Conservation (phyloP, 2,797 vertebrate genomes). For the Tolypeutes matacus region DNA sequence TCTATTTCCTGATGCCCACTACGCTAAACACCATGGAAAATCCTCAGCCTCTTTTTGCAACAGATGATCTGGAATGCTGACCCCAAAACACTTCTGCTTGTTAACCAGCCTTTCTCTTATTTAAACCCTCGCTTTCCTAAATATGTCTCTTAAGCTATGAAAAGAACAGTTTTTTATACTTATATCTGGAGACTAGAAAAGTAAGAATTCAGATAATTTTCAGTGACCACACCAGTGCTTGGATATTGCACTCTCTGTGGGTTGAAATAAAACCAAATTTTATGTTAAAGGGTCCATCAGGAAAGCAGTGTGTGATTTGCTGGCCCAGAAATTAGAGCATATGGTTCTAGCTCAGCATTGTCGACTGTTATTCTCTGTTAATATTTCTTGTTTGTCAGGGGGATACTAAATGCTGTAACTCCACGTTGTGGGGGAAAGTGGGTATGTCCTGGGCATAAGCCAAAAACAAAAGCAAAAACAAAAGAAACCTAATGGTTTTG, state of each 20-base stretch:
- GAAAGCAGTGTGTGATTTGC: not conserved
- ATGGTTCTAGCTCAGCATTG: not conserved
- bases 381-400: not conserved
- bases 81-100: not conserved
- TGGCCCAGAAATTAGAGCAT: not conserved
- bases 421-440: not conserved
- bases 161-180: not conserved
- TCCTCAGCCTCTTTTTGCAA: not conserved
- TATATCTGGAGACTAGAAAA: not conserved
- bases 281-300: conserved; percentile 15
- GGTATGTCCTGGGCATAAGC: not conserved
- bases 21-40: not conserved
- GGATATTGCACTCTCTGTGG: not conserved
- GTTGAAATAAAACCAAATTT: not conserved
- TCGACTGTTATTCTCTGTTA: not conserved
- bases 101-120: not conserved
- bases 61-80: not conserved
- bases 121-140: not conserved
- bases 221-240: not conserved
- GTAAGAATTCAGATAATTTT: not conserved
- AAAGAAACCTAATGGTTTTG: fast-evolving
- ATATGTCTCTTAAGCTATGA: not conserved
- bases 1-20: not conserved
- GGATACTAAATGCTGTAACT: not conserved
- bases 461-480: not conserved